A percentile compares a stretch with the other conserved stretches of the same genome.
Evolutionary conservation across 2,888 invertebrate genomes (phyloP).

Genomic region (Pocota personata): DNA sequence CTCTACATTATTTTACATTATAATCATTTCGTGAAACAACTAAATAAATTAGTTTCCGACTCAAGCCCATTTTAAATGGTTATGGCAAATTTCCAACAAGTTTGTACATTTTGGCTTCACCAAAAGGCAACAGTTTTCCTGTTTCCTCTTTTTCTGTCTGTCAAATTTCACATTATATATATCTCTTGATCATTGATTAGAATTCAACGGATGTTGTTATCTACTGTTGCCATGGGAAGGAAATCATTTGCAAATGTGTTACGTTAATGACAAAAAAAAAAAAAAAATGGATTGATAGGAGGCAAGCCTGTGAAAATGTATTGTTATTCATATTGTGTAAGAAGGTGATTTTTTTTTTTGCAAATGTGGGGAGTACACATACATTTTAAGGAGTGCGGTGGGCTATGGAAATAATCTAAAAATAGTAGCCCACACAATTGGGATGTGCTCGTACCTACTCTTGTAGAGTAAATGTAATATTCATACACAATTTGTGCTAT

Average conservation of each 20-base stretch:
- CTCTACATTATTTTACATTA: not conserved
- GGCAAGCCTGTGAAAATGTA: not conserved
- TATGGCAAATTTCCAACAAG: constrained; percentile 24
- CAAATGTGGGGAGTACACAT: too few relatives aligned
- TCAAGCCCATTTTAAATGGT: not conserved
- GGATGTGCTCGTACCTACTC: too few relatives aligned
- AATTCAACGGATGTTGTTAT: not conserved
- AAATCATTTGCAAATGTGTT: not conserved
- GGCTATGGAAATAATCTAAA: too few relatives aligned
- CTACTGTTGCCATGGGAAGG: not conserved
- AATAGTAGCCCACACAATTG: too few relatives aligned
- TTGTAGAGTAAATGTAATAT: too few relatives aligned
- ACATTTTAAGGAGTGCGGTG: too few relatives aligned
- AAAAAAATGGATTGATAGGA: not conserved
- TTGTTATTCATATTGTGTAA: not conserved
- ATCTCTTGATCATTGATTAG: constrained; percentile 6
- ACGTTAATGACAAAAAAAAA: not conserved
- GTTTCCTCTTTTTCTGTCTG: not conserved
- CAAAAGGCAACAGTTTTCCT: not conserved
- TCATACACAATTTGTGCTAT: too few relatives aligned
- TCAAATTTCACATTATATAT: not conserved
- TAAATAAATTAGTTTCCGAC: constrained; percentile 2
- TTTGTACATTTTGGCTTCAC: not conserved
- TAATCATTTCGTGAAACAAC: constrained; percentile 10
- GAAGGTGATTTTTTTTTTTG: not conserved